A percentile compares a stretch with the other conserved stretches of the same genome.
Evolutionary conservation across 2,113 vertebrate genomes (phyloP).

Genomic region (Acanthisitta chloris): DNA sequence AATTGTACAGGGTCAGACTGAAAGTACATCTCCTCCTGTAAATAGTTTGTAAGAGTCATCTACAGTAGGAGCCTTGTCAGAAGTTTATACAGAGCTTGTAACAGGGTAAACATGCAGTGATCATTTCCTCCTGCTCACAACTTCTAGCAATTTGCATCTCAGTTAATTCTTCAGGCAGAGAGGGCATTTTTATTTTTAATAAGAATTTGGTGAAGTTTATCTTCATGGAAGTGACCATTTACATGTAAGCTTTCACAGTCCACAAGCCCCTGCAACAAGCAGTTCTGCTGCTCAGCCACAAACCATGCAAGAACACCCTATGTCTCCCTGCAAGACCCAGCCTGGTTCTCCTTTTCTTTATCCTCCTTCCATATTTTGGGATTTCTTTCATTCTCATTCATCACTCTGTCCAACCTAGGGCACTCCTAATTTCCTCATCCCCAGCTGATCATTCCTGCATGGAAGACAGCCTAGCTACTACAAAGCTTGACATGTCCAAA

Average conservation of each 20-base stretch:
- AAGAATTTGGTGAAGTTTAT: neutral
- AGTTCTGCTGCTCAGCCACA: neutral
- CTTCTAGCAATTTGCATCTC: neutral
- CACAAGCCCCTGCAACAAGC: neutral
- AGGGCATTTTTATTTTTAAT: neutral
- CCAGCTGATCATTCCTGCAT: neutral
- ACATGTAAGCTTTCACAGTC: neutral
- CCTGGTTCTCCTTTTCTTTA: neutral
- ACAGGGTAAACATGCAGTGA: neutral
- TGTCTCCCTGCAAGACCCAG: neutral
- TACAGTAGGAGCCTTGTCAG: neutral
- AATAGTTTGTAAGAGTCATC: neutral
- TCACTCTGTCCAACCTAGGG: neutral
- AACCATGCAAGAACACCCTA: rapidly evolving
- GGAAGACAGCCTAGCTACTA: neutral
- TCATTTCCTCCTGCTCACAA: neutral
- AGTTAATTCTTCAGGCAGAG: neutral
- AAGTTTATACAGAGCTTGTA: neutral
- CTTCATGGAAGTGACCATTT: neutral
- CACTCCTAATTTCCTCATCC: neutral
- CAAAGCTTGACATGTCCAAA: neutral
- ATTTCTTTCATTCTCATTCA: neutral
- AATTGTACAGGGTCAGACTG: neutral
- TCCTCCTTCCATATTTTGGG: neutral
- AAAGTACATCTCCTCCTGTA: neutral